These are phyloP conservation scores for Anas platyrhynchos DNA, from an alignment of 2,113 vertebrate genomes.

Conservation along the genomic window DNA sequence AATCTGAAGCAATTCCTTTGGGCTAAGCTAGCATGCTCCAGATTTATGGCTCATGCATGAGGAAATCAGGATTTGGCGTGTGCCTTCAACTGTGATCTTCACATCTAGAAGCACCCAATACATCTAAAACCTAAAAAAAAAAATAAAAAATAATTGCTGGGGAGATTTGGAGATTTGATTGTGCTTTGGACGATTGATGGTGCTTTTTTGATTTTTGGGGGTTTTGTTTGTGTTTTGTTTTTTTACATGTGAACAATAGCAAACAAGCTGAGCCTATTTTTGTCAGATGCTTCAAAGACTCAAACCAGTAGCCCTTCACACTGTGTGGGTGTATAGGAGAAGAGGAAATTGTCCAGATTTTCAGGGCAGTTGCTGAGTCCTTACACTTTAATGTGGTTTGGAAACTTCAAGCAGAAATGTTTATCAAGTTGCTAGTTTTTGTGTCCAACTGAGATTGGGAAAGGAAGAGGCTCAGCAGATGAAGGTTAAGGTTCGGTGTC, in stretches of 20 bases:
- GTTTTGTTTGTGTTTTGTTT: neutral
- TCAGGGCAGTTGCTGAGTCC: conserved; percentile 5
- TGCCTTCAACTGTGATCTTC: neutral
- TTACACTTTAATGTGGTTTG: conserved; percentile 34
- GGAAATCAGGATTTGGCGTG: neutral
- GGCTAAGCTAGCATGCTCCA: neutral
- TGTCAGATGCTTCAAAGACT: neutral
- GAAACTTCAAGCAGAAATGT: conserved; percentile 23
- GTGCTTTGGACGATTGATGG: no score
- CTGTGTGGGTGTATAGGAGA: neutral
- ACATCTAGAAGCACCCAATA: neutral
- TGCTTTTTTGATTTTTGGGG: neutral
- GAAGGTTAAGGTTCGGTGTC: neutral
- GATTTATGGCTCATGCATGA: neutral
- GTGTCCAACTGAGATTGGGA: conserved; percentile 24
- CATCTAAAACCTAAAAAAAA: neutral
- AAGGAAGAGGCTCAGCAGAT: conserved; percentile 62
- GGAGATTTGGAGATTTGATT: neutral
- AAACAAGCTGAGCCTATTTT: neutral
- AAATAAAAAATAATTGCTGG: neutral
- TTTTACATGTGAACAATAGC: neutral
- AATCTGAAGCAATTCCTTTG: neutral
- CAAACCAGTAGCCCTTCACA: neutral
- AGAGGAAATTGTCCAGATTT: conserved; percentile 53
- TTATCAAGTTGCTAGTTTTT: conserved; percentile 39